phyloP scores from a whole-genome alignment of 2,888 invertebrate genomes.

The Cerastis leucographa region DNA sequence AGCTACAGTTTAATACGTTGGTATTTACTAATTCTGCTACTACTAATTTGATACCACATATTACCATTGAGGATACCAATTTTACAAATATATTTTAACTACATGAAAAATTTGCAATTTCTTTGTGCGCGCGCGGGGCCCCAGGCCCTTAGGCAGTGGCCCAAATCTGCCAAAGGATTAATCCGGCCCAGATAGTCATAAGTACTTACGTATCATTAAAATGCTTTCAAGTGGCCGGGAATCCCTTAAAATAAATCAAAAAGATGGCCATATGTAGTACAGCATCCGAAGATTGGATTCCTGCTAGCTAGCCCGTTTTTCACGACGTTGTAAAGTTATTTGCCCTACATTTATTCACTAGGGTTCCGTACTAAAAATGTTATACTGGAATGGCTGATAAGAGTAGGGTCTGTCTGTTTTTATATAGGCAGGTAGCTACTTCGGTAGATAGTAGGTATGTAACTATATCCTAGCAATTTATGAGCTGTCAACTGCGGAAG shows the following conservation, averaged over 20 bases:
- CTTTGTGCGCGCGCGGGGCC: too few relatives aligned
- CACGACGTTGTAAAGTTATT: conserved; percentile 27
- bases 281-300: conserved; percentile 16
- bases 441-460: neutral
- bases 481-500: neutral
- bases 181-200: neutral
- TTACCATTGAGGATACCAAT: too few relatives aligned
- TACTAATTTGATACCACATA: too few relatives aligned
- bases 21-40: too few relatives aligned
- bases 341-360: conserved; percentile 22
- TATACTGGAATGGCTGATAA: conserved; percentile 10
- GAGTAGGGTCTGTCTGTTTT: neutral
- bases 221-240: conserved; percentile 7
- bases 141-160: too few relatives aligned
- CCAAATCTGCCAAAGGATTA: too few relatives aligned
- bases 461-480: conserved; percentile 1
- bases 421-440: neutral
- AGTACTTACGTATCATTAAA: conserved; percentile 9
- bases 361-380: conserved; percentile 20
- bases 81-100: too few relatives aligned
- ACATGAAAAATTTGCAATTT: too few relatives aligned
- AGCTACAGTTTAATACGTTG: too few relatives aligned
- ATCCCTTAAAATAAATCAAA: conserved; percentile 22
- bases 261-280: conserved; percentile 12
- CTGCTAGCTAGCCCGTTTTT: conserved; percentile 17